These are phyloP conservation scores for Sebastolobus alascanus DNA, from an alignment of 2,797 vertebrate genomes.

Conservation along the genomic window DNA sequence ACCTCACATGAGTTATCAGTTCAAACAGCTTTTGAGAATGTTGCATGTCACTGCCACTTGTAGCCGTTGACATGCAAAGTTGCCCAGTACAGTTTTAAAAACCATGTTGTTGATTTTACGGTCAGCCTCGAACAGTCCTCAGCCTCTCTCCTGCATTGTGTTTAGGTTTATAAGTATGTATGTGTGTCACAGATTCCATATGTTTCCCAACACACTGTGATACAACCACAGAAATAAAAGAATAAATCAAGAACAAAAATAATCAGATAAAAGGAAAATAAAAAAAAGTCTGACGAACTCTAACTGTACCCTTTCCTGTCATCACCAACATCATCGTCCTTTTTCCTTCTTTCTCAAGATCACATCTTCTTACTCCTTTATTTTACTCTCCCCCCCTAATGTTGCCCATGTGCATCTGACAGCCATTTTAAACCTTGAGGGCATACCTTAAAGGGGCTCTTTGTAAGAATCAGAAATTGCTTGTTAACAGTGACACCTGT, in stretches of 20 bases:
- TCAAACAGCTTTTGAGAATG: constrained; percentile 13
- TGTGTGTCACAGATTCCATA: constrained; percentile 9
- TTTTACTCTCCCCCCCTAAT: constrained; percentile 44
- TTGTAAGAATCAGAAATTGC: background rate
- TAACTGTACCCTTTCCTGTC: background rate
- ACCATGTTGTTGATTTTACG: constrained; percentile 30
- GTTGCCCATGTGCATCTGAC: constrained; percentile 67
- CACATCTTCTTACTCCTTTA: background rate
- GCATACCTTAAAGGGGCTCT: background rate
- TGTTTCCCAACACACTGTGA: constrained; percentile 8
- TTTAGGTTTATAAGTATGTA: background rate
- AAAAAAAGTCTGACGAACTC: background rate
- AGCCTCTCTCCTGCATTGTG: background rate
- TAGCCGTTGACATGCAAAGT: background rate
- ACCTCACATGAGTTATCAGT: constrained; percentile 9
- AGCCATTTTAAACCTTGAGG: constrained; percentile 41
- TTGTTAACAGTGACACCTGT: background rate
- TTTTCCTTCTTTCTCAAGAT: constrained; percentile 9
- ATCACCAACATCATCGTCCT: constrained; percentile 18
- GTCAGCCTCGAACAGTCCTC: constrained; percentile 23
- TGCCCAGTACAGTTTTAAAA: constrained; percentile 23
- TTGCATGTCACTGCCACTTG: background rate
- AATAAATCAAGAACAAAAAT: background rate
- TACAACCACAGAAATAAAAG: background rate
- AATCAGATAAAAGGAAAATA: background rate